Base-by-base conservation (phyloP, 2,113 vertebrate species). In the Mungos mungo region DNA sequence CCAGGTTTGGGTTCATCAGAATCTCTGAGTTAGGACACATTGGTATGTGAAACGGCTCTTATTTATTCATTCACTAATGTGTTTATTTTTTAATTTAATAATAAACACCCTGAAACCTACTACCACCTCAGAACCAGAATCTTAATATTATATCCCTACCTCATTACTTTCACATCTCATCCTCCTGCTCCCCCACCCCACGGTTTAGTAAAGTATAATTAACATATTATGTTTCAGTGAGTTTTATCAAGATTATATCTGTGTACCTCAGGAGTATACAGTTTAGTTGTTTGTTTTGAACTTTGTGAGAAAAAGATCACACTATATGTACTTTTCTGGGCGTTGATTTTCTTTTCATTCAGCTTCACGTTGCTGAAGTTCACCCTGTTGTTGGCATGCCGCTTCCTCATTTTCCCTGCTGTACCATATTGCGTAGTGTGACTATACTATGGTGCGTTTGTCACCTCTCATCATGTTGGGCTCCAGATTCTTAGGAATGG, bases 261-360 rank as follows among this genome's bases (percentile, higher is more conserved):
- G 33, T 45, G 33, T 33, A 47, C 33, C 31, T 88, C 57, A 88
- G 66, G 41, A 74, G 54, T 88, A 54, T 45, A 12, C 63, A 92
- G 11, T 90, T 93, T 33, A 65, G 12, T 76, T 97, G n/a, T 65
- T 89, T 82, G 52, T 74, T 90, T 82, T 63, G 41, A 81, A 77
- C 65, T 81, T 90, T 79, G 11, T 47, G 85, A 82, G 81, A 57
- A 81, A 76, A 63, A 82, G 33, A 65, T 54, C 27, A 0, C 50
- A 31, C 33, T 50, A 0, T 71, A 66, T 90, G 45, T 57, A 41
- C 27, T 84, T 80, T 35, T 74, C 82, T 88, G 33, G n/a, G 38
- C 8, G n/a, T 29, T 90, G 45, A 16, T 93, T 21, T 63, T 33
- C 80, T 77, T 92, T 31, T 11, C 45, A 41, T 29, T 77, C 31